These are phyloP conservation scores for Cyphomyrus discorhynchus DNA, from an alignment of 2,113 vertebrate genomes.

Conservation along the genomic window DNA sequence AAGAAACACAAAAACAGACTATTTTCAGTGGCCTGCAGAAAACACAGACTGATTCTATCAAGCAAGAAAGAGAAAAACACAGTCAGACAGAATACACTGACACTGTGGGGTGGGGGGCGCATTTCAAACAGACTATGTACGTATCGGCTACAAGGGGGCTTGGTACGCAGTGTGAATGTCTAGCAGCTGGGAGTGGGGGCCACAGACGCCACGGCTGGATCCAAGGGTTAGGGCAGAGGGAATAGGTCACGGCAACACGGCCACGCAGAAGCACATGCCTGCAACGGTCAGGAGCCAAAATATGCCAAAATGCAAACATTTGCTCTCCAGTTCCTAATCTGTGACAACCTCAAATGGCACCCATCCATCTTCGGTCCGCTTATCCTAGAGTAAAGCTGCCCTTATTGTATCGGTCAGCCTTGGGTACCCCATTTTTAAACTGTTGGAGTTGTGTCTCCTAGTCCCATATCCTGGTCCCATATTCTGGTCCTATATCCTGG, in stretches of 20 bases:
- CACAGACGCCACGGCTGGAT: neutral
- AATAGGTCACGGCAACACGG: neutral
- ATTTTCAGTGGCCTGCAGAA: neutral
- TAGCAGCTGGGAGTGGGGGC: neutral
- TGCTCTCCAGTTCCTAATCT: neutral
- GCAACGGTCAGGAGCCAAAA: neutral
- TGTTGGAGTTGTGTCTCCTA: neutral
- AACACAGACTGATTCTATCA: neutral
- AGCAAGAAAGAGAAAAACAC: neutral
- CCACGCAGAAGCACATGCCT: neutral
- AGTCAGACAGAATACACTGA: neutral
- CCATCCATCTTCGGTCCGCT: neutral
- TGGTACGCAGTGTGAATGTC: neutral
- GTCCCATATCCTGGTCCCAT: neutral
- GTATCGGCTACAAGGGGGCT: neutral
- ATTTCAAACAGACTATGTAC: neutral
- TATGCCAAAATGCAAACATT: neutral
- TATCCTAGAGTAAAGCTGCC: neutral
- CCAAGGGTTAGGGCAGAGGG: neutral
- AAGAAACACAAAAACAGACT: neutral
- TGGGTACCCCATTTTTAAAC: neutral
- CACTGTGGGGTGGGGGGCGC: neutral
- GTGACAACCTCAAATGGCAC: neutral
- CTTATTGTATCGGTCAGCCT: neutral
- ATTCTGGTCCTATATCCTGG: too few relatives aligned